phyloP scores from a whole-genome alignment of 2,113 vertebrate genomes.

The Oceanodroma tethys region DNA sequence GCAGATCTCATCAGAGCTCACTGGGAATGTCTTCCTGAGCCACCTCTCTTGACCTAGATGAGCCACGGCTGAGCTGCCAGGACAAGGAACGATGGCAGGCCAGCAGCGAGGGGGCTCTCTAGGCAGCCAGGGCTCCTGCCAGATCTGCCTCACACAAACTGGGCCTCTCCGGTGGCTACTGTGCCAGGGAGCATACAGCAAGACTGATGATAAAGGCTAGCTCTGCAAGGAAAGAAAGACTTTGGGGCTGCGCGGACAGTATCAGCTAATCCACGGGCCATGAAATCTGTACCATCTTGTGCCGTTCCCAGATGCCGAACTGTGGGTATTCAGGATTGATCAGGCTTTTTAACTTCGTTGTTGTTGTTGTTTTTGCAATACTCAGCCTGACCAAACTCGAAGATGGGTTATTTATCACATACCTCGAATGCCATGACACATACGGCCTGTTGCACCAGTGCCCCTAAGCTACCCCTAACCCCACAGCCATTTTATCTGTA shows the following conservation, averaged over 20 bases:
- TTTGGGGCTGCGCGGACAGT: neutral
- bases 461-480: neutral
- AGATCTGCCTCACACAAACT: neutral
- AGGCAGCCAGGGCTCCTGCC: neutral
- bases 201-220: neutral
- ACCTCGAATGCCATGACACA: neutral
- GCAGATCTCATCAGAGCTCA: neutral
- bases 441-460: neutral
- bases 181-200: neutral
- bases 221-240: neutral
- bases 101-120: neutral
- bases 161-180: neutral
- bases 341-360: neutral
- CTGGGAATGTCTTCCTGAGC: neutral
- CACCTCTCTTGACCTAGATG: neutral
- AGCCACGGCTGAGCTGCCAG: neutral
- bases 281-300: neutral
- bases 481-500: neutral
- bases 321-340: neutral
- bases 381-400: neutral
- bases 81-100: neutral
- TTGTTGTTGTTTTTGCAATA: neutral
- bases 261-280: neutral
- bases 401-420: neutral
- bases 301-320: neutral